Percentiles rank a stretch among this genome's conserved stretches.
Evolutionary conservation across 2,113 vertebrate species (phyloP).

Genomic region (Tragelaphus imberbis): DNA sequence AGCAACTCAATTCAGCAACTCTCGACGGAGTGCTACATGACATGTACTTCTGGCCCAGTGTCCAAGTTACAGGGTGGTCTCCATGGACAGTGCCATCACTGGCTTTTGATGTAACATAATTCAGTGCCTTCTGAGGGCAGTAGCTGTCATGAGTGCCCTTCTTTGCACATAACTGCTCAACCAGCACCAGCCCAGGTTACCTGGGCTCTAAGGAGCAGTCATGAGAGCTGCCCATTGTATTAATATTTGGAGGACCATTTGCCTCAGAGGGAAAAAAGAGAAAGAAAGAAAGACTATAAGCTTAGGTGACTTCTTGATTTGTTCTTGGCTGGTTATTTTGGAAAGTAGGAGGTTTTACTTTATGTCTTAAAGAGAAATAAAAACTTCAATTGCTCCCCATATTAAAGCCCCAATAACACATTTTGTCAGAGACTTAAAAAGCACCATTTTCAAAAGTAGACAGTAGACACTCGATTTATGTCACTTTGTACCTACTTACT

Average conservation of each 20-base stretch:
- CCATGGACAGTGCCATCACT: rapidly evolving
- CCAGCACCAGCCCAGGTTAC: neutral
- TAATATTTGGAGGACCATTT: neutral
- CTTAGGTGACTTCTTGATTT: neutral
- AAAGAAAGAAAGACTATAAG: neutral
- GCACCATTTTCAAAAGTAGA: neutral
- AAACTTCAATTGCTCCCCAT: neutral
- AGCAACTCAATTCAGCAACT: neutral
- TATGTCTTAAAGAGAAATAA: neutral
- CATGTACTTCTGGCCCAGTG: neutral
- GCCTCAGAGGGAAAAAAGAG: neutral
- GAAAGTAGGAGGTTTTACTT: neutral
- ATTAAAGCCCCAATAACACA: neutral
- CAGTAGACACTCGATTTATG: neutral
- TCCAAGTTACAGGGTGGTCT: neutral
- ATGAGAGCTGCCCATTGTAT: rapidly evolving
- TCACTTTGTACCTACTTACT: neutral
- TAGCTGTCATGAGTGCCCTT: neutral
- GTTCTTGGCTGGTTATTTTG: neutral
- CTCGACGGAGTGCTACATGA: rapidly evolving
- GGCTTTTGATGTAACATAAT: neutral
- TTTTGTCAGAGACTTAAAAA: constrained; percentile 13
- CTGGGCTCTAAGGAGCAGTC: no score
- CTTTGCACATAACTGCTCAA: neutral
- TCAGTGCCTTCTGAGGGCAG: neutral